Percentiles rank a stretch among this genome's conserved stretches.
Evolutionary conservation across 2,797 vertebrate genomes (phyloP).

Genomic region (Karalla daura): DNA sequence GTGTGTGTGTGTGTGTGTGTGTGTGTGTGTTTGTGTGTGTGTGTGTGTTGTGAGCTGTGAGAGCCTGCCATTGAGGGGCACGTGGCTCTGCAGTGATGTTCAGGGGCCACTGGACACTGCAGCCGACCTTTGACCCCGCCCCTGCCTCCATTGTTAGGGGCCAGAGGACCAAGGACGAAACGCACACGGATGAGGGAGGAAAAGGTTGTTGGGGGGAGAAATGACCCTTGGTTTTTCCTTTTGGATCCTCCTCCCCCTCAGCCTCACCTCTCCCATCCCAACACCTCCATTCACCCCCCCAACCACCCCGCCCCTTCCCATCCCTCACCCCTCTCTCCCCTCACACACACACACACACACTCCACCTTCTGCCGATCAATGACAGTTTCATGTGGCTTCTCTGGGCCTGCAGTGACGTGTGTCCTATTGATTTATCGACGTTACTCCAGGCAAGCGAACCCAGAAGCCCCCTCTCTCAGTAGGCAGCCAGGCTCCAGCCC

Average conservation of each 20-base stretch:
- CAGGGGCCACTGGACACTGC: slow-evolving; percentile 68
- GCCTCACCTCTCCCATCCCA: slow-evolving; percentile 62
- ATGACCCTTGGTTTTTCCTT: slow-evolving; percentile 66
- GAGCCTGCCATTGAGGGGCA: slow-evolving; percentile 76
- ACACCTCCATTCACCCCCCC: slow-evolving; percentile 55
- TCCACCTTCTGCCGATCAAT: slow-evolving; percentile 85
- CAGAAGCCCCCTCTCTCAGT: slow-evolving; percentile 79
- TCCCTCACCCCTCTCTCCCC: slow-evolving; percentile 35
- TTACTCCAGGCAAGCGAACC: slow-evolving; percentile 81
- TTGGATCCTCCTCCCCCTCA: slow-evolving; percentile 62
- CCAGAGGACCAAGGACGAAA: slow-evolving; percentile 44
- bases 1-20: no score
- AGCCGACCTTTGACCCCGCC: slow-evolving; percentile 78
- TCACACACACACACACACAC: no score
- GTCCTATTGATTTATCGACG: slow-evolving; percentile 90
- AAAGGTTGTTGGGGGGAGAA: slow-evolving; percentile 32
- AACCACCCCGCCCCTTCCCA: no score
- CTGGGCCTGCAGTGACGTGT: slow-evolving; percentile 86
- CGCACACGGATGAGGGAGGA: slow-evolving; percentile 33
- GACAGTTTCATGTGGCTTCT: slow-evolving; percentile 88
- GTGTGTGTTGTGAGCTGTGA: slow-evolving; percentile 77
- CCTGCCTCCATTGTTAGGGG: slow-evolving; percentile 60
- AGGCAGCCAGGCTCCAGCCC: slow-evolving; percentile 82
- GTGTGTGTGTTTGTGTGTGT: no score
- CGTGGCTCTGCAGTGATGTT: slow-evolving; percentile 72